These are phyloP conservation scores for Aethes cnicana DNA, from an alignment of 2,888 invertebrate species.

Conservation along the genomic window DNA sequence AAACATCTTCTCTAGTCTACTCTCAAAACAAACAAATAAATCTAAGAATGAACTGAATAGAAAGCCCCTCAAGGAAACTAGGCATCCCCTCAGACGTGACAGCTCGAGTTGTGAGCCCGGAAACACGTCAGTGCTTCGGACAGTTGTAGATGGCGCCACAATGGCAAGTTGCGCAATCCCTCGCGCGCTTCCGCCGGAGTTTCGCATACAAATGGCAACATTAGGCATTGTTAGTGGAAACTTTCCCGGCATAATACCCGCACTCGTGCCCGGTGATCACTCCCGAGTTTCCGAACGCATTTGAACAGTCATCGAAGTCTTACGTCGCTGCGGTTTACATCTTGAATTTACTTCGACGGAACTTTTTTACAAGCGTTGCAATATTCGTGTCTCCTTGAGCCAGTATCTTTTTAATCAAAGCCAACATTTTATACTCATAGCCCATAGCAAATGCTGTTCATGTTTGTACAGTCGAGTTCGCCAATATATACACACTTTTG, in stretches of 20 bases:
- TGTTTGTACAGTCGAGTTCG: too few relatives aligned
- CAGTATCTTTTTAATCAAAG: too few relatives aligned
- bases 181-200: constrained; percentile 65
- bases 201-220: constrained; percentile 80
- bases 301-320: too few relatives aligned
- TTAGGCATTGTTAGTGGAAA: constrained; percentile 79
- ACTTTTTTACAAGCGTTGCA: too few relatives aligned
- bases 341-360: too few relatives aligned
- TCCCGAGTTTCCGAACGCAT: constrained; percentile 52
- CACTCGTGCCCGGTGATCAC: constrained; percentile 62
- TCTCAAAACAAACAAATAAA: constrained; percentile 57
- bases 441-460: too few relatives aligned
- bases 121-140: constrained; percentile 73
- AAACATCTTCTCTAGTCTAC: neutral
- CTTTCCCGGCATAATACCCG: constrained; percentile 69
- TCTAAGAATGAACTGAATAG: constrained; percentile 65
- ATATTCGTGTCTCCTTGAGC: too few relatives aligned
- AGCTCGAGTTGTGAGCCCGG: constrained; percentile 78
- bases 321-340: too few relatives aligned
- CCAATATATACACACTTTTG: too few relatives aligned
- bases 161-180: constrained; percentile 65
- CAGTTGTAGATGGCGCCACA: constrained; percentile 78
- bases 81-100: constrained; percentile 71
- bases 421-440: too few relatives aligned
- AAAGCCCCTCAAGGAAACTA: constrained; percentile 75